phyloP scores from a whole-genome alignment of 1,140 invertebrate species.

The Caenorhabditis remanei region DNA sequence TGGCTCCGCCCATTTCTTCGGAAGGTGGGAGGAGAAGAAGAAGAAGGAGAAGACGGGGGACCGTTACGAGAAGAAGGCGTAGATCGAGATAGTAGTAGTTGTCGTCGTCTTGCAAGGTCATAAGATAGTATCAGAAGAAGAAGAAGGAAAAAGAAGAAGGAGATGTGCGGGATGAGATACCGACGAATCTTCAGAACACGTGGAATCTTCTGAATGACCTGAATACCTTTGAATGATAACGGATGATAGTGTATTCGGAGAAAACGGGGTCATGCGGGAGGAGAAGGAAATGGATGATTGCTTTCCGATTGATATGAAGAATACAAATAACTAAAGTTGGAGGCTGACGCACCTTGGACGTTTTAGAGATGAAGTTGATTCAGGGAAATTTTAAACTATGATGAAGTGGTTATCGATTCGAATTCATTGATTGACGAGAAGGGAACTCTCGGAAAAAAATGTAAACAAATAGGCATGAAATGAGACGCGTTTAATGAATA shows the following conservation, averaged over 20 bases:
- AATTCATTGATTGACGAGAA: too few relatives aligned
- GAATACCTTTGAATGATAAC: constrained; percentile 35
- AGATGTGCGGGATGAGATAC: not conserved
- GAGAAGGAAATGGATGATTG: not conserved
- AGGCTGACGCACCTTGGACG: too few relatives aligned
- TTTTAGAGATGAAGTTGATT: too few relatives aligned
- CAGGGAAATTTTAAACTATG: too few relatives aligned
- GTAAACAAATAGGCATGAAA: too few relatives aligned
- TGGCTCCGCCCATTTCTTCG: constrained; percentile 43
- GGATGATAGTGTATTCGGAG: not conserved
- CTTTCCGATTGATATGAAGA: too few relatives aligned
- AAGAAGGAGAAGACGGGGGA: not conserved
- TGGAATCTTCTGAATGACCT: constrained; percentile 20
- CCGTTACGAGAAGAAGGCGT: constrained; percentile 7
- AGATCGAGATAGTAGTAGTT: not conserved
- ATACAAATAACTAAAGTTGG: too few relatives aligned
- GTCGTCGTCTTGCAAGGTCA: not conserved
- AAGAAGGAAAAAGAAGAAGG: not conserved
- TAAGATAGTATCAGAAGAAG: constrained; percentile 16
- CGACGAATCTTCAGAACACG: not conserved
- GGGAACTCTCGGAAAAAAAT: too few relatives aligned
- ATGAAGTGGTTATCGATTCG: too few relatives aligned
- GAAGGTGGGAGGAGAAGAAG: not conserved
- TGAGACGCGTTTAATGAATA: too few relatives aligned
- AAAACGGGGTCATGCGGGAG: not conserved